phyloP scores from a whole-genome alignment of 2,888 invertebrate species.

The Heteromurus nitidus region DNA sequence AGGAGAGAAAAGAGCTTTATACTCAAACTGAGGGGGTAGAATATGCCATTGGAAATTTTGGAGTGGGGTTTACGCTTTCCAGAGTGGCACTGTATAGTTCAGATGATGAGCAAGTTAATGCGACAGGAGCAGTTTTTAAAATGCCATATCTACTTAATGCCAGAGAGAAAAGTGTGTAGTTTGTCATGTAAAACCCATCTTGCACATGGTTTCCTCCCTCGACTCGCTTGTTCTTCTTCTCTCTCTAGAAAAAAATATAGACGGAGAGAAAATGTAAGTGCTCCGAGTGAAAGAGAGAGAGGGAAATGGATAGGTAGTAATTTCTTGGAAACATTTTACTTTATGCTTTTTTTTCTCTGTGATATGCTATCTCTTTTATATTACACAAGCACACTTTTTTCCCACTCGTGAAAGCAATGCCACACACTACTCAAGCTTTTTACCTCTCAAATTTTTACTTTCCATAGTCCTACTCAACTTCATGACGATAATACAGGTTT shows the following conservation, averaged over 20 bases:
- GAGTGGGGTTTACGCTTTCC: too few species aligned
- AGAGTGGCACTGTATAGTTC: too few species aligned
- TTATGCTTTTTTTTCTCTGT: slow-evolving; percentile 6
- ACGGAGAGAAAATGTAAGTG: not conserved
- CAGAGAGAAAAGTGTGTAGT: not conserved
- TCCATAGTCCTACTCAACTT: slow-evolving; percentile 14
- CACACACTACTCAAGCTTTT: too few species aligned
- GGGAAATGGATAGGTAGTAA: slow-evolving; percentile 32
- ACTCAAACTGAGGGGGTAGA: too few species aligned
- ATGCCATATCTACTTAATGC: slow-evolving; percentile 53
- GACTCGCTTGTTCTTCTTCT: too few species aligned
- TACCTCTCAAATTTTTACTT: not conserved
- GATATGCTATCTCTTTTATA: not conserved
- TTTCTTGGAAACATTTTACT: slow-evolving; percentile 23
- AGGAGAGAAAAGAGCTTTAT: too few species aligned
- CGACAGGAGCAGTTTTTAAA: slow-evolving; percentile 47
- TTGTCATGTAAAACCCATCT: slow-evolving; percentile 21
- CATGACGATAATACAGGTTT: slow-evolving; percentile 1
- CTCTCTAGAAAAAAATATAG: not conserved
- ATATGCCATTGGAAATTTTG: too few species aligned
- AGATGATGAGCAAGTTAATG: slow-evolving; percentile 34
- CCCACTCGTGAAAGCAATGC: not conserved
- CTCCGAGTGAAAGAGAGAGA: not conserved
- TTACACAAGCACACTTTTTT: too few species aligned
- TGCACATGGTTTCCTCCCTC: too few species aligned